A percentile compares a stretch with the other conserved stretches of the same genome.
Evolutionary conservation across 1,140 invertebrate genomes (phyloP).

Genomic region (Heterodera schachtii): DNA sequence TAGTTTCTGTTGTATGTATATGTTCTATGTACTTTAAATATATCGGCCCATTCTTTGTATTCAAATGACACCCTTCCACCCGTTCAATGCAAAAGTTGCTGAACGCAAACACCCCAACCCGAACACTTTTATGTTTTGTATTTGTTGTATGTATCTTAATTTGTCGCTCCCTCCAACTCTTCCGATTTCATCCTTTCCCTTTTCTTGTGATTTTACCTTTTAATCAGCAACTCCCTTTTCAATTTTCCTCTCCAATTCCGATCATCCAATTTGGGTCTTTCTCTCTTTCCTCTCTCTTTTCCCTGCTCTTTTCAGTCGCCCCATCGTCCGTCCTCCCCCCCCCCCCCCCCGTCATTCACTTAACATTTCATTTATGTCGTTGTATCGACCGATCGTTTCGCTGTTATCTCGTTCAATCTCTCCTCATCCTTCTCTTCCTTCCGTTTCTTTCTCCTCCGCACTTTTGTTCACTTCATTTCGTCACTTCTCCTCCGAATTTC

Average conservation of each 20-base stretch:
- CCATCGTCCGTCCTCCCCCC: background rate
- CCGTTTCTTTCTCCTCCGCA: background rate
- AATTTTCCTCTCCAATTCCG: background rate
- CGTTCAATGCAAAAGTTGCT: no score
- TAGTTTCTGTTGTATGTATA: no score
- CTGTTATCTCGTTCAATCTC: conserved; percentile 3
- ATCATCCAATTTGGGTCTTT: background rate
- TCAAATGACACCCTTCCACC: no score
- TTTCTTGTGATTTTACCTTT: background rate
- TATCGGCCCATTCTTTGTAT: no score
- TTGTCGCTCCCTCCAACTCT: no score
- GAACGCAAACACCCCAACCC: no score
- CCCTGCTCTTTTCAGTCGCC: background rate
- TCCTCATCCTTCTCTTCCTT: background rate
- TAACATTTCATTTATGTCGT: background rate
- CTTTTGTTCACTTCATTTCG: conserved; percentile 1
- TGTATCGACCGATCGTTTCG: conserved; percentile 11
- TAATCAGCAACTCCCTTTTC: no score
- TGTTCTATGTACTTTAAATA: no score
- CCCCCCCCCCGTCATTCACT: no score
- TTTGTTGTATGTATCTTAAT: no score
- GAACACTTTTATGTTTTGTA: no score
- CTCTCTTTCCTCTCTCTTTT: background rate
- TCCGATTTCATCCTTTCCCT: background rate
- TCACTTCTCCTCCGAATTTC: conserved; percentile 4